Conservation (phyloP, 2,113 vertebrate genomes). For the Hystrix cristata region DNA sequence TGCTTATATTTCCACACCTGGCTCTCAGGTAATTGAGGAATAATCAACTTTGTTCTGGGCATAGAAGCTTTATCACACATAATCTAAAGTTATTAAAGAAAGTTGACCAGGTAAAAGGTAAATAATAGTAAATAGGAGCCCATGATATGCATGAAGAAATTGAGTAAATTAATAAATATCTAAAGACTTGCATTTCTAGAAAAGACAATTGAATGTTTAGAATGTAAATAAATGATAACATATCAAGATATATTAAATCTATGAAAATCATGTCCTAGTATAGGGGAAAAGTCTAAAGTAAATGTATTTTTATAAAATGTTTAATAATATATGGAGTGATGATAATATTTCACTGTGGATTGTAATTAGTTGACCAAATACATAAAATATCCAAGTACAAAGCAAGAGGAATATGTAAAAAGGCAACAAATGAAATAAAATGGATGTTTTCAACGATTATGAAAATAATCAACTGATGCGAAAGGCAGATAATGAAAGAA, state of each 20-base stretch:
- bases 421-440: background rate
- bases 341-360: background rate
- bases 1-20: background rate
- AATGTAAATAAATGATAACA: background rate
- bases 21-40: background rate
- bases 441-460: background rate
- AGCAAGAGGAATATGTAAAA: background rate
- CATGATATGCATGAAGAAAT: background rate
- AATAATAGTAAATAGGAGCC: background rate
- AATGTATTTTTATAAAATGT: background rate
- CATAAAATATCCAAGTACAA: background rate
- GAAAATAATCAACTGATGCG: background rate
- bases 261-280: background rate
- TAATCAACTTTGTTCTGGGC: background rate
- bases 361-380: background rate
- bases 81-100: background rate
- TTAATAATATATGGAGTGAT: background rate
- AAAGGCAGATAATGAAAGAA: background rate
- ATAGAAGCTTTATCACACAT: background rate
- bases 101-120: background rate
- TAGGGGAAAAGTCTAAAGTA: background rate
- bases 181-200: background rate
- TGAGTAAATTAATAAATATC: background rate
- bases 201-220: background rate
- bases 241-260: background rate